Percentiles rank a stretch among this genome's conserved stretches.
Evolutionary conservation across 2,888 invertebrate species (phyloP).

Genomic region (Phragmatobia fuliginosa): DNA sequence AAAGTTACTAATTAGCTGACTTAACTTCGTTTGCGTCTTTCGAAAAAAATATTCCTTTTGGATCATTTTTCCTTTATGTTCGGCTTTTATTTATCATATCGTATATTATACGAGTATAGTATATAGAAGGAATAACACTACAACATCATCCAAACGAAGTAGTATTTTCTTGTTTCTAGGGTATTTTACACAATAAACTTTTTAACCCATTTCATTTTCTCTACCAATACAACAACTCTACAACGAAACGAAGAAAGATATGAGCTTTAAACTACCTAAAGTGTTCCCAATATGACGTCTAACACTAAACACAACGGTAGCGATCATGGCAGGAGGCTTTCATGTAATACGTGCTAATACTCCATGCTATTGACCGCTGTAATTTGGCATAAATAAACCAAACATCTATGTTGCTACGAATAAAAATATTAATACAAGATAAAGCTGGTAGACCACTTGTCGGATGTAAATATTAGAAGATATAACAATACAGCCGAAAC

Average conservation of each 20-base stretch:
- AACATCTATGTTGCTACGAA: conserved; percentile 41
- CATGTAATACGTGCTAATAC: conserved; percentile 33
- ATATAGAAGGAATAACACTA: not conserved
- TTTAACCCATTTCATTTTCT: too few species aligned
- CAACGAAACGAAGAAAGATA: conserved; percentile 11
- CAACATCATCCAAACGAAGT: too few species aligned
- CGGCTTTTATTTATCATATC: too few species aligned
- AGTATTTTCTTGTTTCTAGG: too few species aligned
- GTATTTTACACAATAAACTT: too few species aligned
- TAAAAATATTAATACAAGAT: conserved; percentile 45
- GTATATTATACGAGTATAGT: too few species aligned
- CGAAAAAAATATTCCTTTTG: too few species aligned
- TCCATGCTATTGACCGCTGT: conserved; percentile 39
- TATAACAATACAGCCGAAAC: too few species aligned
- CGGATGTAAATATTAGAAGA: not conserved
- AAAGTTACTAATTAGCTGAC: too few species aligned
- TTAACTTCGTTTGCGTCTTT: too few species aligned
- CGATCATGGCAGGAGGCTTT: conserved; percentile 13
- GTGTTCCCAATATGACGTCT: conserved; percentile 15
- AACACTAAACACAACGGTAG: conserved; percentile 6
- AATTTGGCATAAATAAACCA: conserved; percentile 46
- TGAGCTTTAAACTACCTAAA: conserved; percentile 16
- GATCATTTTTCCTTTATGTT: too few species aligned
- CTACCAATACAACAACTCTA: too few species aligned
- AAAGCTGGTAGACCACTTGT: conserved; percentile 14